Percentiles rank a stretch among this genome's conserved stretches.
Conservation (phyloP, 1,140 invertebrate genomes). For the Drosophila nigromelanica region DNA sequence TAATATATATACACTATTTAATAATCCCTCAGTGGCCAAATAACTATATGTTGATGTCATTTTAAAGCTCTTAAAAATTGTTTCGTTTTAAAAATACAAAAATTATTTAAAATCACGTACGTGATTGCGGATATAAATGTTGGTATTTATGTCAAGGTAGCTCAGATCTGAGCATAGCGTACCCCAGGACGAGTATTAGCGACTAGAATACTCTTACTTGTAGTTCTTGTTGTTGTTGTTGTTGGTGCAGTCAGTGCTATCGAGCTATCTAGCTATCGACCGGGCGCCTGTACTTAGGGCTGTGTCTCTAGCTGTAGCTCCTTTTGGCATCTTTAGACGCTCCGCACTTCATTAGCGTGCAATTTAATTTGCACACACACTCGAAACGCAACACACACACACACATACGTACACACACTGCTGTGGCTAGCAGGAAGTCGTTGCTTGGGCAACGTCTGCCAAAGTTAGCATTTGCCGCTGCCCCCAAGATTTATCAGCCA, state of each 20-base stretch:
- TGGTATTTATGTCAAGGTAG: too few species aligned
- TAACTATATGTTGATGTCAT: too few species aligned
- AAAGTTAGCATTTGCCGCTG: conserved; percentile 29
- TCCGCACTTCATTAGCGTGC: conserved; percentile 75
- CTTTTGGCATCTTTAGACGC: conserved; percentile 4
- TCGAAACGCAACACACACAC: conserved; percentile 32
- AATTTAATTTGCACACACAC: conserved; percentile 81
- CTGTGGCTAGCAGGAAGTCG: conserved; percentile 49
- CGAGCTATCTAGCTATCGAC: conserved; percentile 31
- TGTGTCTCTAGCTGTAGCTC: conserved; percentile 3
- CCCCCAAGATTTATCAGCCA: conserved; percentile 58
- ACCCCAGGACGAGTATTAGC: too few species aligned
- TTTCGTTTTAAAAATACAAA: too few species aligned
- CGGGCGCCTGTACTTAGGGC: conserved; percentile 8
- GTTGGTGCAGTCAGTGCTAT: conserved; percentile 21
- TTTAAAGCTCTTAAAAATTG: too few species aligned
- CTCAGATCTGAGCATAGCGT: too few species aligned
- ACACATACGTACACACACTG: conserved; percentile 10
- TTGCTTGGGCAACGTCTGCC: conserved; percentile 27
- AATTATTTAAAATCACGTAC: too few species aligned
- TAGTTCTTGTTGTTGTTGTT: not conserved
- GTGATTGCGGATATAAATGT: too few species aligned
- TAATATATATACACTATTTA: too few species aligned
- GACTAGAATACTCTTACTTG: not conserved
- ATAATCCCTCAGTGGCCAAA: too few species aligned